Evolutionary conservation across 1,140 invertebrate genomes (phyloP).

Genomic region (Muscidifurax raptorellus): DNA sequence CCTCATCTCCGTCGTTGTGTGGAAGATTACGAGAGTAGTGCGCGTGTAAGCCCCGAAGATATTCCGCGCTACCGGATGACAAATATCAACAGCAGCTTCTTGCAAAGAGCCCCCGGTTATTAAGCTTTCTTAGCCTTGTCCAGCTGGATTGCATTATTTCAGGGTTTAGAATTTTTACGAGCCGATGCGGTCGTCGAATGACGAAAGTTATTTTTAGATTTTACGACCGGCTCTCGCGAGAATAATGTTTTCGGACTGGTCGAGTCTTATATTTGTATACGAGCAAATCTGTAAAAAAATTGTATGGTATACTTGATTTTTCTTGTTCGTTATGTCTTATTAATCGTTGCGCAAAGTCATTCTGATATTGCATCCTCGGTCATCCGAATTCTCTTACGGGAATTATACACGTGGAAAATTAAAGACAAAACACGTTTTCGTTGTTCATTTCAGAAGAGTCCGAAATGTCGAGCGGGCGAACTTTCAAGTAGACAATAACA

Average conservation of each 20-base stretch:
- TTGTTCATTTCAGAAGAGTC: too few relatives aligned
- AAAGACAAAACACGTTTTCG: too few relatives aligned
- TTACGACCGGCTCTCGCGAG: background rate
- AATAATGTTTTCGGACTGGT: background rate
- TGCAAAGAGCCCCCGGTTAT: background rate
- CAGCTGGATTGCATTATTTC: background rate
- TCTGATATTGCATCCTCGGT: too few relatives aligned
- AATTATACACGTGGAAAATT: too few relatives aligned
- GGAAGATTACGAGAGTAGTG: background rate
- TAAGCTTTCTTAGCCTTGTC: background rate
- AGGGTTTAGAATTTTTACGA: slow-evolving; percentile 13
- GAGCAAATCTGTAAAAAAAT: too few relatives aligned
- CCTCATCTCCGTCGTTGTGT: background rate
- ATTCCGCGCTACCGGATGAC: background rate
- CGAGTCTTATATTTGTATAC: too few relatives aligned
- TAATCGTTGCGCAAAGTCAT: too few relatives aligned
- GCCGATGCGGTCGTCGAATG: background rate
- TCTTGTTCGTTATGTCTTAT: too few relatives aligned
- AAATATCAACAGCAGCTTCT: background rate
- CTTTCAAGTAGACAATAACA: too few relatives aligned
- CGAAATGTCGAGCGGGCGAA: too few relatives aligned
- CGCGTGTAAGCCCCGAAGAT: background rate
- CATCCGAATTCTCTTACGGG: too few relatives aligned
- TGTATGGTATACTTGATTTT: too few relatives aligned
- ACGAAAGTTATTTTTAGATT: slow-evolving; percentile 16